Evolutionary conservation across 2,113 vertebrate genomes (phyloP).

Genomic region (Rhipidura dahli): DNA sequence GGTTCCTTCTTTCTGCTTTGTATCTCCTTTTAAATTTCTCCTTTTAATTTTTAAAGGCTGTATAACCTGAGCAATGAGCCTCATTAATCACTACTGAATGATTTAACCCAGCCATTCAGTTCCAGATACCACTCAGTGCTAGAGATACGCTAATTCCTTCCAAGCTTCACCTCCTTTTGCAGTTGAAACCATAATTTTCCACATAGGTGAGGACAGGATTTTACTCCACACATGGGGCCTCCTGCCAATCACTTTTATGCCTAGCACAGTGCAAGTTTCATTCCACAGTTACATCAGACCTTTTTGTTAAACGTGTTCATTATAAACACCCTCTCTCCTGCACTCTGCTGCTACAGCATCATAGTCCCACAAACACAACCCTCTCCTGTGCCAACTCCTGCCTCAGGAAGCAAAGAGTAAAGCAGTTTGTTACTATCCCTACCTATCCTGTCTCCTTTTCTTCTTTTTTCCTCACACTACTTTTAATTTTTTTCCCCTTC

Average conservation of each 20-base stretch:
- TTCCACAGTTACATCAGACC: background rate
- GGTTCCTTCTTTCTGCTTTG: background rate
- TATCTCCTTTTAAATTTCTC: background rate
- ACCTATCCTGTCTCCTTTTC: background rate
- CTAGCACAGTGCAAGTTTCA: background rate
- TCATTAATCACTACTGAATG: slow-evolving; percentile 26
- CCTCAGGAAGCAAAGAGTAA: background rate
- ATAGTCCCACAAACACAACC: rapidly evolving
- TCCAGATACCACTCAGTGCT: slow-evolving; percentile 14
- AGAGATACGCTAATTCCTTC: slow-evolving; percentile 19
- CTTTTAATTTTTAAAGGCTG: slow-evolving; percentile 22
- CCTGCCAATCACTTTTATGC: slow-evolving; percentile 8
- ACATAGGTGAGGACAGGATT: background rate
- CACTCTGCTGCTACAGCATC: background rate
- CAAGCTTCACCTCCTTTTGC: slow-evolving; percentile 2
- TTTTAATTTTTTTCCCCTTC: background rate
- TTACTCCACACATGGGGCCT: background rate
- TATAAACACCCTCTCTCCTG: background rate
- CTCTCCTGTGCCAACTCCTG: background rate
- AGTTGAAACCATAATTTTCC: slow-evolving; percentile 39
- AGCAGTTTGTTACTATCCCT: background rate
- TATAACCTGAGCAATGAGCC: slow-evolving; percentile 2
- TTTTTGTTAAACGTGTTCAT: background rate
- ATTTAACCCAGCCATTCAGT: slow-evolving; percentile 18
- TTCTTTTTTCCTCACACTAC: background rate